Evolutionary conservation across 2,888 invertebrate genomes (phyloP).

Genomic region (Drosophila prostipennis): DNA sequence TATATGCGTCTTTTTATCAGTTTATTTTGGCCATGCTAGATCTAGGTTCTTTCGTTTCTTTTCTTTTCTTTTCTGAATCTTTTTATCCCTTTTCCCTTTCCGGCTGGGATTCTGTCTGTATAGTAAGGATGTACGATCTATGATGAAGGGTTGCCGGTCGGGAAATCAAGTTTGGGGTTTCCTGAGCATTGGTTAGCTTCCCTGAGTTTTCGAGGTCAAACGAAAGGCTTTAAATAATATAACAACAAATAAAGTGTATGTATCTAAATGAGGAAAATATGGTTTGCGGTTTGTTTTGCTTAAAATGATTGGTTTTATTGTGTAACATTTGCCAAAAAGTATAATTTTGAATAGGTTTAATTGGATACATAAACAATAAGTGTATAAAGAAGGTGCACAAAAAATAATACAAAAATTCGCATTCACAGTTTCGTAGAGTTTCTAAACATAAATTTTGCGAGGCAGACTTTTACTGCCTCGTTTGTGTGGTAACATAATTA

Average conservation of each 20-base stretch:
- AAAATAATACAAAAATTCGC: constrained; percentile 80
- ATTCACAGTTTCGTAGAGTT: constrained; percentile 58
- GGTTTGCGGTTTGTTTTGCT: constrained; percentile 17
- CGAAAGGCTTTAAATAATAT: constrained; percentile 11
- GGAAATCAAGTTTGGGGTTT: not conserved
- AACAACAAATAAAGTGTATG: constrained; percentile 2
- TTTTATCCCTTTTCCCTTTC: not conserved
- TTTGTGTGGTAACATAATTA: constrained; percentile 34
- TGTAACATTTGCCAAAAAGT: constrained; percentile 36
- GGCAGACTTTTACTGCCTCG: too few species aligned
- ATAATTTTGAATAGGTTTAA: constrained; percentile 67
- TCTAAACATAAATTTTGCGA: constrained; percentile 78
- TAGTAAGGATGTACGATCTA: not conserved
- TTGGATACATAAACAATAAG: constrained; percentile 53
- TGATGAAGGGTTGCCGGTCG: not conserved
- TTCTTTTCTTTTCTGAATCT: not conserved
- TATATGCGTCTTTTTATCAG: constrained; percentile 14
- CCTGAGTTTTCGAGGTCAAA: constrained; percentile 23
- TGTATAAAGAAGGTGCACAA: constrained; percentile 55
- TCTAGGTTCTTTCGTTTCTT: not conserved
- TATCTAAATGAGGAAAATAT: constrained; percentile 10
- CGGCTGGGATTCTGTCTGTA: not conserved
- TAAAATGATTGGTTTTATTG: constrained; percentile 35
- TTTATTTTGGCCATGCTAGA: constrained; percentile 40
- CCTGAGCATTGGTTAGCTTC: constrained; percentile 22